These are phyloP conservation scores for Aphis gossypii DNA, from an alignment of 1,140 invertebrate genomes.

Conservation along the genomic window DNA sequence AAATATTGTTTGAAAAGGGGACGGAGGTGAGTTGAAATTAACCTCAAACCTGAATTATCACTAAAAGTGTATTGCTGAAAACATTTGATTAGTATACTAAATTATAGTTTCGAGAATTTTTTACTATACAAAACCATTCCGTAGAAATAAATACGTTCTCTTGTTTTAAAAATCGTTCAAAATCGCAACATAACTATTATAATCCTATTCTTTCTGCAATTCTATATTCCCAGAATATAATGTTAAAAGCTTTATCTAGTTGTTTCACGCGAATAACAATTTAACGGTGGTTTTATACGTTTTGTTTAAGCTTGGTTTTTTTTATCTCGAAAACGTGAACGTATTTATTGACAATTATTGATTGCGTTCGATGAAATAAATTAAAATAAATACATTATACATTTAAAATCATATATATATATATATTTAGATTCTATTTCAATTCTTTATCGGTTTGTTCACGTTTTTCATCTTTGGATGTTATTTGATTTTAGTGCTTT, in stretches of 20 bases:
- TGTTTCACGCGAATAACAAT: neutral
- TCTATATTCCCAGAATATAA: neutral
- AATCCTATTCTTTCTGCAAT: neutral
- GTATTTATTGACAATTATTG: constrained; percentile 4
- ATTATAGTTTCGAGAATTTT: neutral
- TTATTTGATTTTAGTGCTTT: neutral
- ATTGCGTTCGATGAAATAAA: neutral
- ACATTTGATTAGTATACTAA: neutral
- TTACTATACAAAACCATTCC: no score
- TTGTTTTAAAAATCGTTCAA: neutral
- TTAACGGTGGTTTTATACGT: neutral
- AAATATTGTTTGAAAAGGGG: neutral
- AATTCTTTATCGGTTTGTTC: neutral
- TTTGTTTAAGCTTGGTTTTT: neutral
- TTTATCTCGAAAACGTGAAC: neutral
- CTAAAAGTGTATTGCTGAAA: neutral
- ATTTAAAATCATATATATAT: neutral
- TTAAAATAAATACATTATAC: neutral
- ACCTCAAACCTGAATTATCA: neutral
- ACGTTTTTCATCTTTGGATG: neutral
- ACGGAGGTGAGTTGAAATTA: neutral
- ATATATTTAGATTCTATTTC: neutral
- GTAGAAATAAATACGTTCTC: neutral
- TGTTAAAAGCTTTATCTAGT: neutral
- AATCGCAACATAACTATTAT: neutral